These are phyloP conservation scores for Romanomermis culicivorax DNA, from an alignment of 2,888 invertebrate genomes.

Conservation along the genomic window DNA sequence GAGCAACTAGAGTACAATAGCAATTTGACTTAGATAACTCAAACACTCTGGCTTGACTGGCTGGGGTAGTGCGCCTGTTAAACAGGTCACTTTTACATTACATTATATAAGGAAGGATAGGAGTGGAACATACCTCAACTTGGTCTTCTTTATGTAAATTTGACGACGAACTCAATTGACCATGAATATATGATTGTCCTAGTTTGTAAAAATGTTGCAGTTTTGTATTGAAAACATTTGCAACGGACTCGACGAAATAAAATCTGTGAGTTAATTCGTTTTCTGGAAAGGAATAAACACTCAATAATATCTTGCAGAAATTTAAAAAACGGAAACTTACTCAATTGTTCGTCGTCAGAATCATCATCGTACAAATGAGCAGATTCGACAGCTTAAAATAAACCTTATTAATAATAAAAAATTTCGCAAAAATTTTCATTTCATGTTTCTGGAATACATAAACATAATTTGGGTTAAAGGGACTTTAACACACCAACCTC, in stretches of 20 bases:
- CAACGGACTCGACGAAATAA: constrained; percentile 54
- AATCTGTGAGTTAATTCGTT: constrained; percentile 43
- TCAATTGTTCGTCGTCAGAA: constrained; percentile 31
- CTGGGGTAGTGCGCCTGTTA: no score
- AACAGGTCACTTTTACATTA: no score
- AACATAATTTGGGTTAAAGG: no score
- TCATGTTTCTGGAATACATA: no score
- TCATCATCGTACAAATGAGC: neutral
- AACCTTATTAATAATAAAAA: no score
- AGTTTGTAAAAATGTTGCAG: constrained; percentile 85
- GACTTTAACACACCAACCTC: no score
- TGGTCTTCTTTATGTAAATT: constrained; percentile 20
- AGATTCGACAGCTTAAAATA: constrained; percentile 3
- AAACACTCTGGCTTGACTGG: no score
- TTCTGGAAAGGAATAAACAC: constrained; percentile 8
- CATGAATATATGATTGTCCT: constrained; percentile 76
- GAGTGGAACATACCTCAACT: constrained; percentile 24
- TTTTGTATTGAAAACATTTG: constrained; percentile 48
- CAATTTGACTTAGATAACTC: no score
- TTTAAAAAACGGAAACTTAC: constrained; percentile 5
- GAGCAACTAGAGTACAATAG: no score
- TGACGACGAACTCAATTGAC: constrained; percentile 50
- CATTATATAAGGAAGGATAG: no score
- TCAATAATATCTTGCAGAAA: neutral
- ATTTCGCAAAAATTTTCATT: no score